These are phyloP conservation scores for Apamea monoglypha DNA, from an alignment of 2,888 invertebrate genomes.

Conservation along the genomic window DNA sequence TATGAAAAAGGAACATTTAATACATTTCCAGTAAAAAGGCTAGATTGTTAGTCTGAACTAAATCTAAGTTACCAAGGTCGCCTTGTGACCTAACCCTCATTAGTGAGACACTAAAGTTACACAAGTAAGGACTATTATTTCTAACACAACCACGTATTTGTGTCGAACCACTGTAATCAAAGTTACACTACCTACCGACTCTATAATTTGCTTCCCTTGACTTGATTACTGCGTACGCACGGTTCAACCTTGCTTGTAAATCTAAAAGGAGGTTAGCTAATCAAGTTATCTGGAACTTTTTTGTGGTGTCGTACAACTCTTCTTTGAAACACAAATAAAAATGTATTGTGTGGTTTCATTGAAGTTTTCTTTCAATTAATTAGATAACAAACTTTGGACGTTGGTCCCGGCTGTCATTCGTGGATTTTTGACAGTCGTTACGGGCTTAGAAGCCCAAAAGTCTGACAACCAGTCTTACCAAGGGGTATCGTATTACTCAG, in stretches of 20 bases:
- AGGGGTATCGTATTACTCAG: too few relatives aligned
- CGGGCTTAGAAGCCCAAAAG: too few relatives aligned
- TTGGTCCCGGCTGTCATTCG: too few relatives aligned
- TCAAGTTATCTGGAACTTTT: conserved; percentile 29
- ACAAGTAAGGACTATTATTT: conserved; percentile 18
- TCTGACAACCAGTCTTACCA: too few relatives aligned
- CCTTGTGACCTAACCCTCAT: conserved; percentile 17
- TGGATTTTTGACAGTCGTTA: too few relatives aligned
- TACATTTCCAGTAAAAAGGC: background rate
- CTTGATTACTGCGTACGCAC: conserved; percentile 37
- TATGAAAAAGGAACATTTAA: too few relatives aligned
- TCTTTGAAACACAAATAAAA: background rate
- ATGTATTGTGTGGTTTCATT: background rate
- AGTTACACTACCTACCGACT: conserved; percentile 22
- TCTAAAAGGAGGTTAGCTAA: conserved; percentile 3
- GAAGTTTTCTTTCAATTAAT: background rate
- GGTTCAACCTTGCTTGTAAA: conserved; percentile 31
- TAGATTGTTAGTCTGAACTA: background rate
- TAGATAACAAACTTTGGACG: background rate
- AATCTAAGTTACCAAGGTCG: conserved; percentile 17
- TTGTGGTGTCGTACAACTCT: background rate
- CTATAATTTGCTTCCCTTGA: conserved; percentile 44
- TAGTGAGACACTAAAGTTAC: conserved; percentile 30
- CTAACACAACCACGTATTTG: conserved; percentile 33
- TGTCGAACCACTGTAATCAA: conserved; percentile 33